Percentiles rank a stretch among this genome's conserved stretches.
These are phyloP conservation scores for Butorides virescens DNA, from an alignment of 2,113 vertebrate genomes.

Conservation along the genomic window DNA sequence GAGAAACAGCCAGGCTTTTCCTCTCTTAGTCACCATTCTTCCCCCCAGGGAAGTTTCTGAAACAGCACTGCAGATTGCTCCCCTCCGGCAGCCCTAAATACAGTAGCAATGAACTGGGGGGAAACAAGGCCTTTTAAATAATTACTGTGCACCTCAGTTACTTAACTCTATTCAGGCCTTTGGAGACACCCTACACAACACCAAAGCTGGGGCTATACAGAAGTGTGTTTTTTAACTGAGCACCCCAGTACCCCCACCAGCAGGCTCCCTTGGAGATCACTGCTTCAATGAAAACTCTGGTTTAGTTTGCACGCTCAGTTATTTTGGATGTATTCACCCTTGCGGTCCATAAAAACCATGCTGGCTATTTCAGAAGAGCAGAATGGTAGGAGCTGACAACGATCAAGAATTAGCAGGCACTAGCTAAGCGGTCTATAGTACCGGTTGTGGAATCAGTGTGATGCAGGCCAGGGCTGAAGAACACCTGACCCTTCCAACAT, in stretches of 20 bases:
- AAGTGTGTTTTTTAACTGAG: neutral
- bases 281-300: neutral
- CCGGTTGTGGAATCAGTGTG: fast-evolving
- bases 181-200: neutral
- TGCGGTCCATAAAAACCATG: neutral
- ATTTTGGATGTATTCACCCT: neutral
- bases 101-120: neutral
- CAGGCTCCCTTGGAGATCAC: fast-evolving
- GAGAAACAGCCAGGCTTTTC: neutral
- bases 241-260: neutral
- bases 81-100: neutral
- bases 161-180: neutral
- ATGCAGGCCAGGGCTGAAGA: neutral
- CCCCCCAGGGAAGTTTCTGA: neutral
- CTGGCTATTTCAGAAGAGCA: neutral
- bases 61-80: neutral
- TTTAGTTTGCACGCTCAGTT: neutral
- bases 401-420: fast-evolving
- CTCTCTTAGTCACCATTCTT: slow-evolving; percentile 20
- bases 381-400: neutral
- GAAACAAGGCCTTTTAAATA: neutral
- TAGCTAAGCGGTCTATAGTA: neutral
- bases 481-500: neutral
- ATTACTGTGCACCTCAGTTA: neutral
- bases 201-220: neutral